Percentiles rank a stretch among this genome's conserved stretches.
These are phyloP conservation scores for Plecotus auritus DNA, from an alignment of 2,113 vertebrate genomes.

Conservation along the genomic window DNA sequence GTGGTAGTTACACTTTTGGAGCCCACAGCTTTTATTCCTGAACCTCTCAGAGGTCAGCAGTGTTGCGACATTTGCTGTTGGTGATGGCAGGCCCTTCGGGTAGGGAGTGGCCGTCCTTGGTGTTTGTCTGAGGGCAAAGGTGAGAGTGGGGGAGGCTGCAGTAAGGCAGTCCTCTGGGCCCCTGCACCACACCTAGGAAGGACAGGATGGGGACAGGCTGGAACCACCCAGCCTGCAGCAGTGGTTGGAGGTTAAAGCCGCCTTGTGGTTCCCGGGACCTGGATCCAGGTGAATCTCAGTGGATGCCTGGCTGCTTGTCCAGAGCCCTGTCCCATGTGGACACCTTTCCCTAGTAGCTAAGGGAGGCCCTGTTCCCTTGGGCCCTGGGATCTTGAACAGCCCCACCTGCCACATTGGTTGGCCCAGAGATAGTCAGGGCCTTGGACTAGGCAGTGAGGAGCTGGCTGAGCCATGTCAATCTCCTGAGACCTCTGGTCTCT, in stretches of 20 bases:
- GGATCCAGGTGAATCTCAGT: not conserved
- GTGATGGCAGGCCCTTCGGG: rapidly evolving
- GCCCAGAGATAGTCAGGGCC: not conserved
- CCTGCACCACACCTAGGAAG: not conserved
- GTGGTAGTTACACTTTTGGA: not conserved
- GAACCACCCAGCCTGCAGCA: not conserved
- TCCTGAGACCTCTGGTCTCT: too few species aligned
- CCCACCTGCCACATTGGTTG: not conserved
- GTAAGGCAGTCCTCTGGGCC: not conserved
- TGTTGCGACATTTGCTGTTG: not conserved
- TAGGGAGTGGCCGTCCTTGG: not conserved
- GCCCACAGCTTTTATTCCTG: not conserved
- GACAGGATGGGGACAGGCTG: not conserved
- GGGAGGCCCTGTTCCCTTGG: not conserved
- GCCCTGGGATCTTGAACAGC: not conserved
- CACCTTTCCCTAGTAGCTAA: not conserved
- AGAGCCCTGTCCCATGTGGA: not conserved
- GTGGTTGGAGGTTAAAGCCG: not conserved
- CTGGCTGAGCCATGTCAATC: not conserved
- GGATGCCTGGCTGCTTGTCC: not conserved
- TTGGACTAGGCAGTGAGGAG: not conserved
- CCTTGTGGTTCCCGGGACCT: not conserved
- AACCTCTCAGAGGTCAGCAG: not conserved
- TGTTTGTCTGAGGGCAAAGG: not conserved
- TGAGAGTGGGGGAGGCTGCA: not conserved